These are phyloP conservation scores for Platorchestia sp. DNA, from an alignment of 1,140 invertebrate genomes.

Conservation along the genomic window DNA sequence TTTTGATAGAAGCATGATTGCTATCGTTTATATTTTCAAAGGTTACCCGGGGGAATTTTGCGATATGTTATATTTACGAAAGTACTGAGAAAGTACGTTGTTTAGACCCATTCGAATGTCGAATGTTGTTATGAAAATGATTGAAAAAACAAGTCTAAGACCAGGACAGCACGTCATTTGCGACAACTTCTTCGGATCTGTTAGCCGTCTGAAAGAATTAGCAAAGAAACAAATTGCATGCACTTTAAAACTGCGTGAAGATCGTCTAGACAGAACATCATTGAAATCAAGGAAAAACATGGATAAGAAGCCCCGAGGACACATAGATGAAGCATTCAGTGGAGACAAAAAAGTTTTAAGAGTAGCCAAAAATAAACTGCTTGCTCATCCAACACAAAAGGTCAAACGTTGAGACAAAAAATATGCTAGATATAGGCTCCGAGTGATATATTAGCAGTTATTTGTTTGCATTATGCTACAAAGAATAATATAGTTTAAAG, in stretches of 20 bases:
- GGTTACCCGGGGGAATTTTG: too few relatives aligned
- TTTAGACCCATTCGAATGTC: too few relatives aligned
- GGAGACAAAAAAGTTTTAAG: constrained; percentile 58
- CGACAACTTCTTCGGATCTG: not conserved
- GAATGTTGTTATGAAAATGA: not conserved
- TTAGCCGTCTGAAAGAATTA: not conserved
- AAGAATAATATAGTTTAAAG: not conserved
- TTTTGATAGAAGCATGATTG: too few relatives aligned
- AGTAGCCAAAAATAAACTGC: constrained; percentile 46
- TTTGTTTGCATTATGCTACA: not conserved
- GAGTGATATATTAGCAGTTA: not conserved
- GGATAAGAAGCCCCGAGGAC: constrained; percentile 58
- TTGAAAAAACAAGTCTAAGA: not conserved
- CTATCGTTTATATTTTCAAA: too few relatives aligned
- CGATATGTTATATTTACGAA: too few relatives aligned
- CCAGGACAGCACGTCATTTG: not conserved
- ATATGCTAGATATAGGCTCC: not conserved
- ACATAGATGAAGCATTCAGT: constrained; percentile 58
- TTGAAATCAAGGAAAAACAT: not conserved
- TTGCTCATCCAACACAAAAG: constrained; percentile 13
- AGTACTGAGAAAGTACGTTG: too few relatives aligned
- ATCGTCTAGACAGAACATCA: not conserved
- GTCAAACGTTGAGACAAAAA: constrained; percentile 49
- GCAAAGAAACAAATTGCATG: not conserved
- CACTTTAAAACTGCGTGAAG: not conserved